Conservation (phyloP, 2,888 invertebrate genomes). For the Nowickia ferox region DNA sequence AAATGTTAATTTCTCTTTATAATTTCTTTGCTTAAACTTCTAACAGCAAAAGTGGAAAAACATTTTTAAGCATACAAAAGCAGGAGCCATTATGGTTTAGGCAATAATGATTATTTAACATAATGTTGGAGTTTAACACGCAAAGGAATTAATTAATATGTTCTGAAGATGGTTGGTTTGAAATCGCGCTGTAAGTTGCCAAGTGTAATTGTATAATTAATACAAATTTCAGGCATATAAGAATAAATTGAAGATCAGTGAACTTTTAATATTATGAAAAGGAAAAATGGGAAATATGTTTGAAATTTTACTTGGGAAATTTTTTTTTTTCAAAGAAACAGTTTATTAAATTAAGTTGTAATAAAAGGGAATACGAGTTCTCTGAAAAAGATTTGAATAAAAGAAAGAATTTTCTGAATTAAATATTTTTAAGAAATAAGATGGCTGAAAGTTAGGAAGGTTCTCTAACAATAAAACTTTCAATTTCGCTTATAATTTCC, state of each 20-base stretch:
- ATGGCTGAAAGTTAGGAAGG: not conserved
- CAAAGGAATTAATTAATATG: conserved; percentile 59
- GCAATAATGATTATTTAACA: conserved; percentile 17
- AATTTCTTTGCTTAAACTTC: not conserved
- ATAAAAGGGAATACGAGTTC: not conserved
- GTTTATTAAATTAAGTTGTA: conserved; percentile 15
- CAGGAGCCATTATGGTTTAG: conserved; percentile 12
- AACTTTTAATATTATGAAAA: conserved; percentile 37
- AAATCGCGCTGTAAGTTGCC: not conserved
- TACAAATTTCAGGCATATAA: not conserved
- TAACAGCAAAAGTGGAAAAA: conserved; percentile 59
- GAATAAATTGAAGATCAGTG: conserved; percentile 52
- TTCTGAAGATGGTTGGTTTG: conserved; percentile 16
- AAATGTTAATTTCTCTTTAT: conserved; percentile 25
- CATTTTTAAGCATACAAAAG: conserved; percentile 30
- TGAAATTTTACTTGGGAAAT: not conserved
- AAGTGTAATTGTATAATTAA: conserved; percentile 30
- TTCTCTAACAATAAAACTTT: not conserved
- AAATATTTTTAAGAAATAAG: not conserved
- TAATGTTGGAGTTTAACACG: conserved; percentile 39
- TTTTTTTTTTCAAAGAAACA: not conserved
- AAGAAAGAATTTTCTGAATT: not conserved
- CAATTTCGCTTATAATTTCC: no score
- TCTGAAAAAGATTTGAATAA: not conserved
- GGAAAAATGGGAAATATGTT: conserved; percentile 21